A percentile compares a stretch with the other conserved stretches of the same genome.
phyloP scores from a whole-genome alignment of 2,113 vertebrate species.

The Nesoenas mayeri region DNA sequence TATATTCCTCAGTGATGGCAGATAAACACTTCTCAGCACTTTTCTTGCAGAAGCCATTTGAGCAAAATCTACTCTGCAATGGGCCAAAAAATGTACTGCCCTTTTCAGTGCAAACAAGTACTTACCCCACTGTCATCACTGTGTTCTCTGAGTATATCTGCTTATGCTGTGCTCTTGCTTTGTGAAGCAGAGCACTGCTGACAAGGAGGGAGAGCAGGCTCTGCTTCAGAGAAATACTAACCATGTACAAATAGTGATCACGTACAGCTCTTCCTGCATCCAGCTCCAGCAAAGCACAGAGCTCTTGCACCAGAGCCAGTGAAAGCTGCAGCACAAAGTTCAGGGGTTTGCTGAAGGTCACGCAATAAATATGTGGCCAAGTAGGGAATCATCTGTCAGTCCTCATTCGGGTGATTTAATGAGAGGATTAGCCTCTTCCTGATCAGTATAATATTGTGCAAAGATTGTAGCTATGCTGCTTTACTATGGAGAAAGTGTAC shows the following conservation, averaged over 20 bases:
- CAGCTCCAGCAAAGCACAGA: not conserved
- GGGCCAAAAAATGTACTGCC: not conserved
- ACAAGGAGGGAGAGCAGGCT: not conserved
- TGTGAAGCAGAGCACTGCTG: not conserved
- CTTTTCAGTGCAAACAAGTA: not conserved
- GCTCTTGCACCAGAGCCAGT: not conserved
- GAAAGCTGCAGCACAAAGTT: not conserved
- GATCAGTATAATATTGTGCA: not conserved
- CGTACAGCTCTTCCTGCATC: accelerated
- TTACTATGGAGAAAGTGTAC: not conserved
- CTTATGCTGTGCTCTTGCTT: not conserved
- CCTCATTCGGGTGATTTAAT: constrained; percentile 1
- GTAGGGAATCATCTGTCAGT: constrained; percentile 7
- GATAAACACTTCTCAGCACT: not conserved
- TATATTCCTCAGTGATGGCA: not conserved
- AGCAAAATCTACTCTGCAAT: not conserved
- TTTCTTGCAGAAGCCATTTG: not conserved
- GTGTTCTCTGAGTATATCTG: not conserved
- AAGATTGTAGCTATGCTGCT: not conserved
- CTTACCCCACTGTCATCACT: not conserved
- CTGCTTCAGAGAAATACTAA: not conserved
- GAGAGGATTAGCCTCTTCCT: constrained; percentile 21
- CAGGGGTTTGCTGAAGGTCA: constrained; percentile 24
- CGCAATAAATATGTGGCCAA: not conserved
- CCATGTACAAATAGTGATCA: accelerated